Evolutionary conservation across 2,888 invertebrate genomes (phyloP), one percentile per base, ranked within the genome.

Genomic region (Drosophila cognata): DNA sequence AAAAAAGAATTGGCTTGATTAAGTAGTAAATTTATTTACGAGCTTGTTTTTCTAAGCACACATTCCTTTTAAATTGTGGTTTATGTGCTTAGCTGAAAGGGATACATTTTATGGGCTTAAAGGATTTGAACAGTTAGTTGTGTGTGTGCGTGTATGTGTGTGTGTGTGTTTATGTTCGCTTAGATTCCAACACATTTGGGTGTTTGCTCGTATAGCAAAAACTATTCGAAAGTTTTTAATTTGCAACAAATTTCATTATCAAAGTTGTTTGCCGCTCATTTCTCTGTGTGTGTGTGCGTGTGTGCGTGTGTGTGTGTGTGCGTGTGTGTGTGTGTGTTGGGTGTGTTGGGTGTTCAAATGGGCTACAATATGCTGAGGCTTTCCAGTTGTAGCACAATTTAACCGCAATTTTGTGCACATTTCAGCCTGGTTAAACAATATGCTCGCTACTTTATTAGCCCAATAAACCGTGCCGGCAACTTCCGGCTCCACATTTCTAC

Each of bases 381-480:
- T 31, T 60, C 46, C 46, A 53, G 57, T 31, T 70, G 66, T 64
- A 62, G 62, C 81, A 74, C 68, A 78, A 79, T 79, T 86, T 74
- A 80, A 80, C 67, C 77, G 77, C 63, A 84, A 81, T 72, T 77
- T 67, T 48, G 81, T 79, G 64, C 71, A 74, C 71, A 88, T 81
- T 84, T 79, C 60, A 66, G 88, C 82, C 84, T 86, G 88, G 86
- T 77, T 85, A 83, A 85, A 76, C 85, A 85, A 77, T 83, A 80
- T 72, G 79, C 60, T 65, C 62, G 74, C 72, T 75, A 70, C 77
- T 81, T 85, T 81, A 85, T 85, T 88, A 74, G 77, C 72, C 55
- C 77, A 77, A 88, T 85, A 86, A 83, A 85, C 70, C 64, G 41
- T 66, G 43, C 60, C 33, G 33, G 55, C 43, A 64, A 25, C 33